A percentile compares a stretch with the other conserved stretches of the same genome.
phyloP scores from a whole-genome alignment of 2,113 vertebrate genomes.

The Syngnathus typhle region DNA sequence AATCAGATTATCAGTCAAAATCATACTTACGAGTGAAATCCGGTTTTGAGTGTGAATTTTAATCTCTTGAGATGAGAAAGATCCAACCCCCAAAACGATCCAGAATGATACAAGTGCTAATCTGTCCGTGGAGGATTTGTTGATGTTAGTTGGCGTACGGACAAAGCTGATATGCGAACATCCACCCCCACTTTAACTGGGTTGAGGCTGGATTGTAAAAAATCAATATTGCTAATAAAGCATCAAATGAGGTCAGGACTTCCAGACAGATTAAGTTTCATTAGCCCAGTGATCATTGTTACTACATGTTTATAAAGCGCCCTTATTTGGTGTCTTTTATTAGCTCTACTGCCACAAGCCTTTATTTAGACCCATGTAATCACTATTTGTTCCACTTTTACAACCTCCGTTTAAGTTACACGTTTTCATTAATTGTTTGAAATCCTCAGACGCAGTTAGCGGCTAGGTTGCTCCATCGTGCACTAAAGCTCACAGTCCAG shows the following conservation, averaged over 20 bases:
- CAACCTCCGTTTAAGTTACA: too few relatives aligned
- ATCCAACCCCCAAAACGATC: not conserved
- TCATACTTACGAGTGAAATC: constrained; percentile 2
- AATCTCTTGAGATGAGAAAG: not conserved
- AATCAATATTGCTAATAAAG: constrained; percentile 61
- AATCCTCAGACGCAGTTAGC: not conserved
- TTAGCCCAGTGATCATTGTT: not conserved
- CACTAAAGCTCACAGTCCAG: not conserved
- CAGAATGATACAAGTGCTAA: not conserved
- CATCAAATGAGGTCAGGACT: constrained; percentile 61
- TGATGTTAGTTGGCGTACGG: constrained; percentile 9
- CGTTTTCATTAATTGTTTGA: not conserved
- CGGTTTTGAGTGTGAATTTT: not conserved
- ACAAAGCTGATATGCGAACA: constrained; percentile 45
- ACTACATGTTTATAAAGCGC: not conserved
- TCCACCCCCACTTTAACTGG: constrained; percentile 19
- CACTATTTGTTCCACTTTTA: too few relatives aligned
- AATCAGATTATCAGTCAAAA: not conserved
- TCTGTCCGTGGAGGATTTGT: not conserved
- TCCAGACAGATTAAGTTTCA: constrained; percentile 39
- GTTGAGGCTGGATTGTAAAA: constrained; percentile 1
- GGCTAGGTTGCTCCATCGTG: too few relatives aligned
- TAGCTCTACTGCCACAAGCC: not conserved
- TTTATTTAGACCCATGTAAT: too few relatives aligned
- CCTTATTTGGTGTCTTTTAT: not conserved